Conservation (phyloP, 2,888 invertebrate species). For the Stenchaetothrips biformis region DNA sequence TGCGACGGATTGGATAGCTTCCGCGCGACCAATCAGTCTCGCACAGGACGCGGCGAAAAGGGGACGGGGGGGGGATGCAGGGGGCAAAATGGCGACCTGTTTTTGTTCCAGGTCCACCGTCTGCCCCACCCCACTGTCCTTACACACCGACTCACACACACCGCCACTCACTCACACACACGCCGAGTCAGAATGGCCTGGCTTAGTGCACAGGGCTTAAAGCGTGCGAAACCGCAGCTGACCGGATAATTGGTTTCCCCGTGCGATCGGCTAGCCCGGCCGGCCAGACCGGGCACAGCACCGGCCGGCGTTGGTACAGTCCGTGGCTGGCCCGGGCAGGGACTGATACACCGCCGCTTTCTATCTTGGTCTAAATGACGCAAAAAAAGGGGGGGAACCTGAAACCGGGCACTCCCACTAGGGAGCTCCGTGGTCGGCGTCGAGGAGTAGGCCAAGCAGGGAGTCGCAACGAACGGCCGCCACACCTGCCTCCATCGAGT, state of each 20-base stretch:
- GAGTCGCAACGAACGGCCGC: no score
- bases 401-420: no score
- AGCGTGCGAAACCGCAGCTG: constrained; percentile 20
- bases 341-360: no score
- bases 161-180: background rate
- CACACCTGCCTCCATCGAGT: no score
- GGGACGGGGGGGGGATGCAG: background rate
- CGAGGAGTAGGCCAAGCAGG: no score
- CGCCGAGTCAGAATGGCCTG: background rate
- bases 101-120: background rate
- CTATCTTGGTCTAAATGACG: no score
- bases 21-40: no score
- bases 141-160: background rate
- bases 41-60: background rate
- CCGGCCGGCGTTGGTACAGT: background rate
- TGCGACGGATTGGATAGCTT: no score
- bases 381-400: no score
- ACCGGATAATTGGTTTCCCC: constrained; percentile 6
- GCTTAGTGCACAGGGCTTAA: background rate
- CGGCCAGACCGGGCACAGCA: background rate
- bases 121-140: no score
- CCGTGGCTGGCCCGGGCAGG: no score
- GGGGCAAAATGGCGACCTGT: background rate
- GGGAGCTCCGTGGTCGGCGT: no score
- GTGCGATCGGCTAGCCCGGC: background rate